Conservation (phyloP, 2,888 invertebrate genomes). For the Cryptosula pallasiana region DNA sequence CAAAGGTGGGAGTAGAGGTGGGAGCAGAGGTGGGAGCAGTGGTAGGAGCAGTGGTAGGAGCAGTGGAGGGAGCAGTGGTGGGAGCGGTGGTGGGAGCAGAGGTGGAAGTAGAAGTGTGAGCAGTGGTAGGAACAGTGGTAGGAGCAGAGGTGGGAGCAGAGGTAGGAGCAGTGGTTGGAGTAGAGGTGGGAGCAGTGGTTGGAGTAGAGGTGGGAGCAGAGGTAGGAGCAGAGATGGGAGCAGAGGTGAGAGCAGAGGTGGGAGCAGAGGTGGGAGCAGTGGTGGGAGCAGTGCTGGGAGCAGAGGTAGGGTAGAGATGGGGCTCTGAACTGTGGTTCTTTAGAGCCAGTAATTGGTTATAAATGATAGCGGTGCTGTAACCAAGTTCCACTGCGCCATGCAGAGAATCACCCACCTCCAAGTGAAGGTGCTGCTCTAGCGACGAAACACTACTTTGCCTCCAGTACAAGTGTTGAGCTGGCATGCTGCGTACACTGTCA, state of each 20-base stretch:
- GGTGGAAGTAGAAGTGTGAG: not conserved
- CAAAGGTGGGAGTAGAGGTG: constrained; percentile 6
- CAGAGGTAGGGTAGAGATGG: too few relatives aligned
- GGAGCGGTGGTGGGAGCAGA: not conserved
- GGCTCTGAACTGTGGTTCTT: too few relatives aligned
- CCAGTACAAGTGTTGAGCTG: constrained; percentile 22
- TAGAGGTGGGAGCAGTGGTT: not conserved
- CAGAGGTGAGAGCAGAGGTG: not conserved
- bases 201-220: too few relatives aligned
- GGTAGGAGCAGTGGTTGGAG: not conserved
- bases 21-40: constrained; percentile 9
- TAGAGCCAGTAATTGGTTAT: too few relatives aligned
- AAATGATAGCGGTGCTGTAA: too few relatives aligned
- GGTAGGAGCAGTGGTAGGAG: not conserved
- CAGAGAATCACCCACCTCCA: not conserved
- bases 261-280: not conserved
- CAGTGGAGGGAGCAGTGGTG: constrained; percentile 10
- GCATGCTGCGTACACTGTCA: constrained; percentile 24
- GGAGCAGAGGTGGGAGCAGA: too few relatives aligned
- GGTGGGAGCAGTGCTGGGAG: too few relatives aligned
- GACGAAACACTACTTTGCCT: constrained; percentile 9
- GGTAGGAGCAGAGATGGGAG: too few relatives aligned
- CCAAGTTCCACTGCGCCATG: too few relatives aligned
- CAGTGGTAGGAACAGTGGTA: too few relatives aligned
- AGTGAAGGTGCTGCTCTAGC: not conserved